Base-by-base conservation (phyloP, 2,797 vertebrate species). In the Geotrypetes seraphini region DNA sequence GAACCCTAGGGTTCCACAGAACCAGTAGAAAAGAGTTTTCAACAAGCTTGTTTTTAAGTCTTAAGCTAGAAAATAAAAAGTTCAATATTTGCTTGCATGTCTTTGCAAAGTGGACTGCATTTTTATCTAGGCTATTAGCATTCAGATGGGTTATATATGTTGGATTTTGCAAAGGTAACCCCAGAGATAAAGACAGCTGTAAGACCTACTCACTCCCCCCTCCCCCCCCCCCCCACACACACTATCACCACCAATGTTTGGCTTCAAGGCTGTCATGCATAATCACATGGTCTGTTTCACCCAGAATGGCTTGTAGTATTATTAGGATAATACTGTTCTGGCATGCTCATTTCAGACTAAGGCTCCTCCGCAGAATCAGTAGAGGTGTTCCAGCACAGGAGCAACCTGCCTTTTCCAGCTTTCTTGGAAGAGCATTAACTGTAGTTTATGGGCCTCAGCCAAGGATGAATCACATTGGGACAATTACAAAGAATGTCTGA, bases 261-360 rank as follows among this genome's bases (percentile, higher is more conserved):
- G 66, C 62, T 71, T 58, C 54, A 50, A 55, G 50, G 60, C 63
- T 61, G 65, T 65, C 69, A 69, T 62, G 46, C 63, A 49, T 63
- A 63, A 68, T 72, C 74, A 63, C 73, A 71, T 38, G 59, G 64
- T 74, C 62, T 43, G 75, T 73, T 75, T 79, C 74, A 73, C 73
- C 62, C 67, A 79, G 77, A 73, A 81, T 75, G 74, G 73, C 58
- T 10, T 41, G 7, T 69, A 69, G 76, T 79, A 81, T 83, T 73
- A 69, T 63, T 63, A 69, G 31, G 53, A 70, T 71, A 70, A 77
- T 60, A 63, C 65, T 74, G 71, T 72, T 70, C 66, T 66, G 66
- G 58, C 69, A 61, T 68, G 71, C 65, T 68, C 4, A 0, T 47
- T 50, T 47, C 5, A 2, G 39, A 65, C 49, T 58, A 47, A 54